Evolutionary conservation across 1,140 invertebrate genomes (phyloP), one percentile per base, ranked within the genome.

Genomic region (Aphelenchoides fujianensis): DNA sequence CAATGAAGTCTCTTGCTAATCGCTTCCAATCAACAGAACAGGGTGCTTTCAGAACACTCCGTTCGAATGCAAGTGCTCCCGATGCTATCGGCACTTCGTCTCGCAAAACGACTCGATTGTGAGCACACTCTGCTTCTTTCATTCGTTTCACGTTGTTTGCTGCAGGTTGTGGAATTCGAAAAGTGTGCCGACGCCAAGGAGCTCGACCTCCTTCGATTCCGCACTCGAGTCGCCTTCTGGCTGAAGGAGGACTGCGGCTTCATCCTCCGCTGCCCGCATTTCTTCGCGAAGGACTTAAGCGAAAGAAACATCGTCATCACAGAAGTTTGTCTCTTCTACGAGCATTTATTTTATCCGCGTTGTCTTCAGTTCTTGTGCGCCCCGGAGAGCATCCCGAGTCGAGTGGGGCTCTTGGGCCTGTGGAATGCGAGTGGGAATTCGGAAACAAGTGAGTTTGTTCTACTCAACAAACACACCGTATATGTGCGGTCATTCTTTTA

Each of bases 361-460:
- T n/a, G n/a, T n/a, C n/a, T n/a, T n/a, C n/a, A n/a, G 55, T 7
- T 59, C 55, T 59, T 59, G 5, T 59, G 55, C 19, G 55, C 23
- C 23, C 41, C 41, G 12, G 55, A 59, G 34, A 32, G 55, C 23
- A 27, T 59, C 5, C 28, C 5, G 5, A 59, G 23, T 59, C 55
- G 55, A 7, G 27, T 59, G 23, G 55, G 55, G 12, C 19, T 59
- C 5, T 59, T 59, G 5, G 55, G 5, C 28, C 5, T 5, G 5
- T 59, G 55, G 55, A 59, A 59, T 59, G 55, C 5, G 5, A 59
- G 55, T 32, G 55, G 19, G 55, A 5, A 5, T 5, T 27, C 19
- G 5, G 5, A 59, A 59, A 59, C 5, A 59, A 59, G 55, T 59
- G 34, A 59, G 55, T 59, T 16, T 32, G 34, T 59, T 59, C 55